Evolutionary conservation across 2,888 invertebrate species (phyloP).

Genomic region (Apamea monoglypha): DNA sequence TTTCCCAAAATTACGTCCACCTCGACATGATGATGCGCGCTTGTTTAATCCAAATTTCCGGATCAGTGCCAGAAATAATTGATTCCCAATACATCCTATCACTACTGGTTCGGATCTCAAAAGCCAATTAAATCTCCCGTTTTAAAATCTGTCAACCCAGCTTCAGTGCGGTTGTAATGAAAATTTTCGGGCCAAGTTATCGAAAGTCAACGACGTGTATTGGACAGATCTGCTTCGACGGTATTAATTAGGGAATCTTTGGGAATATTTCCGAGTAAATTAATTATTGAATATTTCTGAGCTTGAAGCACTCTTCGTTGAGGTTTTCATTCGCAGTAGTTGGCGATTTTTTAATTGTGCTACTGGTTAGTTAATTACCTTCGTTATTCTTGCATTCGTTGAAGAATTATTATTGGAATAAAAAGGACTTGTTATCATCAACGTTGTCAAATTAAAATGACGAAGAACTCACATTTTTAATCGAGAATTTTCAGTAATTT

Average conservation of each 20-base stretch:
- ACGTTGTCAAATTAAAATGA: neutral
- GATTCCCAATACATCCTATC: slow-evolving; percentile 55
- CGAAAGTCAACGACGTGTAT: slow-evolving; percentile 62
- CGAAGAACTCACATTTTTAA: neutral
- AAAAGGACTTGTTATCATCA: no score
- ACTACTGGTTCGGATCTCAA: slow-evolving; percentile 49
- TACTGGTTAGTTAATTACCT: neutral
- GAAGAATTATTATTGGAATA: neutral
- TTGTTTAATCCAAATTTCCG: slow-evolving; percentile 26
- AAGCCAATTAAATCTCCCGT: slow-evolving; percentile 71
- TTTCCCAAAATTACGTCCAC: neutral
- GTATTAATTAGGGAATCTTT: slow-evolving; percentile 65
- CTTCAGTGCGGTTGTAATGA: slow-evolving; percentile 60
- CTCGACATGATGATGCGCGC: slow-evolving; percentile 12
- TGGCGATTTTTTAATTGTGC: slow-evolving; percentile 15
- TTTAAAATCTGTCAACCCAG: slow-evolving; percentile 69
- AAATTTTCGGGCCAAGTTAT: slow-evolving; percentile 64
- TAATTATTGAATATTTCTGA: slow-evolving; percentile 58
- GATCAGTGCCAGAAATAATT: slow-evolving; percentile 53
- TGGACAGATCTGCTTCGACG: slow-evolving; percentile 58
- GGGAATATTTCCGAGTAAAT: slow-evolving; percentile 51
- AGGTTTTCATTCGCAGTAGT: slow-evolving; percentile 21
- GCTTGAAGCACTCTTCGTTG: slow-evolving; percentile 3
- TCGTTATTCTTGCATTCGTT: neutral
- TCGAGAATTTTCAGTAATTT: neutral